Evolutionary conservation across 2,113 vertebrate species (phyloP).

Genomic region (crab-eating macaque (Macaca fascicularis)): T2T-MFA8v1.1 NC_088376.1:15712501-15713000

Average conservation of each 20-base stretch:
- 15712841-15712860: too few relatives aligned
- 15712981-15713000: too few relatives aligned
- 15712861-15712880: too few relatives aligned
- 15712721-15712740: conserved; percentile 24
- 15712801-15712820: too few relatives aligned
- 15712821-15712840: too few relatives aligned
- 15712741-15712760: not conserved
- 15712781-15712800: not conserved
- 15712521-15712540: not conserved
- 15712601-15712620: not conserved
- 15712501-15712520: not conserved
- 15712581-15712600: not conserved
- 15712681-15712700: not conserved
- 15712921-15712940: too few relatives aligned
- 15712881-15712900: too few relatives aligned
- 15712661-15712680: not conserved
- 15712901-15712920: too few relatives aligned
- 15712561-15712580: not conserved
- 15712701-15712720: not conserved
- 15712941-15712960: too few relatives aligned
- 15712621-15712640: not conserved
- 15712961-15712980: too few relatives aligned
- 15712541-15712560: not conserved
- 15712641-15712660: not conserved
- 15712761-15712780: not conserved